Percentiles rank a stretch among this genome's conserved stretches.
Conservation (phyloP, 2,113 vertebrate species). For the Machaerirhynchus nigripectus region DNA sequence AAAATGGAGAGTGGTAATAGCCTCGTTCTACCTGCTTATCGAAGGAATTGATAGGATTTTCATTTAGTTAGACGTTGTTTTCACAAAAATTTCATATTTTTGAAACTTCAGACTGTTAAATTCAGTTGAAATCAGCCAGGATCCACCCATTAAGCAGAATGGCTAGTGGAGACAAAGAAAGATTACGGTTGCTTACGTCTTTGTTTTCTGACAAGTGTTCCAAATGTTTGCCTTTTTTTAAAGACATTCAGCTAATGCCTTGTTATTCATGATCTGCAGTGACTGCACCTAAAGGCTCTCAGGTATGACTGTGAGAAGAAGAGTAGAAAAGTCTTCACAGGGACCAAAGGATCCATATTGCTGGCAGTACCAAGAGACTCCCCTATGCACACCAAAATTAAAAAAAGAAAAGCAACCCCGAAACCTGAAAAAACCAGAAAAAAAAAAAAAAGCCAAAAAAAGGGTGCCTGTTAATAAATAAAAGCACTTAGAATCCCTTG, state of each 20-base stretch:
- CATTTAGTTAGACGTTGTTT: neutral
- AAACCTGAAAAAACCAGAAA: too few relatives aligned
- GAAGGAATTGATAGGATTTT: neutral
- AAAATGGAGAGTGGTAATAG: neutral
- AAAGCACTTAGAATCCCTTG: neutral
- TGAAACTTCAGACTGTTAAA: neutral
- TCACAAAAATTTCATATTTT: neutral
- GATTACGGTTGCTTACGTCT: neutral
- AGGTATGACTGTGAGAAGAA: neutral
- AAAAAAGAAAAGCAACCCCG: neutral
- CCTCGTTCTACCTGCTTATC: neutral
- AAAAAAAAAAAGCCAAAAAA: rapidly evolving
- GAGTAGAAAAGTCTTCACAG: neutral
- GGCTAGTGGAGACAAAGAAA: neutral
- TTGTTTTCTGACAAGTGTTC: neutral
- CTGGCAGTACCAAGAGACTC: neutral
- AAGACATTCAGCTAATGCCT: neutral
- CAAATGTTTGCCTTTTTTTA: neutral
- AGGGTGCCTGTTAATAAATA: neutral
- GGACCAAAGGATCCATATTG: neutral
- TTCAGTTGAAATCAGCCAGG: neutral
- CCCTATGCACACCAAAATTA: neutral
- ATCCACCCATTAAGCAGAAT: neutral
- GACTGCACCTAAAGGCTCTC: neutral
- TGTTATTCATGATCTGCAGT: neutral